Evolutionary conservation across 2,888 invertebrate species (phyloP).

Genomic region (Conchocele bisecta): DNA sequence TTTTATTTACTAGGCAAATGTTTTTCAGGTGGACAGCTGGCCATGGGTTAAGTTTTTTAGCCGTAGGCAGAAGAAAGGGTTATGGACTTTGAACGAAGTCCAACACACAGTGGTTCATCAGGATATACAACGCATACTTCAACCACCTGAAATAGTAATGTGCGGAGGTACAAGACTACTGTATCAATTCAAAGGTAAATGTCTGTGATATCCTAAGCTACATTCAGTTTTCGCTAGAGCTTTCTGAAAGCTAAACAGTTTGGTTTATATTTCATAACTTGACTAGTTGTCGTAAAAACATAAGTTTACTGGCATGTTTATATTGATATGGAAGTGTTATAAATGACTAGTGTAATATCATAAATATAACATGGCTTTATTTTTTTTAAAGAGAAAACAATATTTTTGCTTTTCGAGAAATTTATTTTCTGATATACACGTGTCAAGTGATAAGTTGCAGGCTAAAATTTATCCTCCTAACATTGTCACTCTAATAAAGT

Average conservation of each 20-base stretch:
- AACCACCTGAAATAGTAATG: conserved; percentile 19
- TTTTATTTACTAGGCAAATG: not conserved
- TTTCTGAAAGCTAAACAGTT: too few species aligned
- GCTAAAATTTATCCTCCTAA: too few species aligned
- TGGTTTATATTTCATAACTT: too few species aligned
- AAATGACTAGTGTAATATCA: conserved; percentile 1
- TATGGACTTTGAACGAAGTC: conserved; percentile 12
- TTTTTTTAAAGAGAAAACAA: conserved; percentile 7
- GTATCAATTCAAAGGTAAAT: conserved; percentile 23
- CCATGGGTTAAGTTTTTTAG: conserved; percentile 26
- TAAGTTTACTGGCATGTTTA: not conserved
- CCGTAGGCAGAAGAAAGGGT: conserved; percentile 5
- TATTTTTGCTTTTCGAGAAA: not conserved
- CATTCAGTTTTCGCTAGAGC: too few species aligned
- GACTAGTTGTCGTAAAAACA: not conserved
- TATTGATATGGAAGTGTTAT: not conserved
- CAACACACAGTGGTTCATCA: conserved; percentile 17
- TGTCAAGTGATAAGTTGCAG: too few species aligned
- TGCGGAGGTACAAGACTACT: conserved; percentile 27
- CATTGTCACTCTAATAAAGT: too few species aligned
- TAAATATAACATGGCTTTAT: conserved; percentile 6
- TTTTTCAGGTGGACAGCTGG: conserved; percentile 16
- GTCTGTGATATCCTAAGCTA: too few species aligned
- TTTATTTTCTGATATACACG: conserved; percentile 6
- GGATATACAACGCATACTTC: conserved; percentile 4